A percentile compares a stretch with the other conserved stretches of the same genome.
These are phyloP conservation scores for Deilephila porcellus DNA, from an alignment of 2,888 invertebrate species.

Conservation along the genomic window DNA sequence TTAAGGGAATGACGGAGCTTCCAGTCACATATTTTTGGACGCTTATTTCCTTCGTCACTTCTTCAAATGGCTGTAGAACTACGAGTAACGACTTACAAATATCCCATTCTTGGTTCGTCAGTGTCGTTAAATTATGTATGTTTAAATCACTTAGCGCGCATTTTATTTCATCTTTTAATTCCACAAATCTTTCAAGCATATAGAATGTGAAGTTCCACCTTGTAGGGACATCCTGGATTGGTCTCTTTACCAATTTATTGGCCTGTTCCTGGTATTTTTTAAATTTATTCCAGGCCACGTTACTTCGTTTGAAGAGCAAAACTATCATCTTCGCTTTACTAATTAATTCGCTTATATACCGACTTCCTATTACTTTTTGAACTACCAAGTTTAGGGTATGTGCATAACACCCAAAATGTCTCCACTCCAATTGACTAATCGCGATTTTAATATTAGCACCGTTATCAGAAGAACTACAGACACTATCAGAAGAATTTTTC, in stretches of 20 bases:
- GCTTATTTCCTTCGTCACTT: too few species aligned
- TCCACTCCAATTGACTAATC: too few species aligned
- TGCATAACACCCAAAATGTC: too few species aligned
- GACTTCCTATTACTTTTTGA: constrained; percentile 15
- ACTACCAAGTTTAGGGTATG: constrained; percentile 17
- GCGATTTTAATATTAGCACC: constrained; percentile 33
- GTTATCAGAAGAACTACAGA: too few species aligned
- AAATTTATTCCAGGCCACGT: constrained; percentile 38
- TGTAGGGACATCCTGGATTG: constrained; percentile 39
- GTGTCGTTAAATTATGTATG: background rate
- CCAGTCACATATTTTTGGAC: too few species aligned
- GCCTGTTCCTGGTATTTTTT: constrained; percentile 36
- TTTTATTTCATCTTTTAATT: constrained; percentile 35
- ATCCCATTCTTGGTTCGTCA: constrained; percentile 32
- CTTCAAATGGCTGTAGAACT: too few species aligned
- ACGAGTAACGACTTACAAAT: constrained; percentile 10
- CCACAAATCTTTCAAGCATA: constrained; percentile 40
- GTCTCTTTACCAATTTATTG: constrained; percentile 34
- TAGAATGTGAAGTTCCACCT: constrained; percentile 42
- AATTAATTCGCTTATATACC: constrained; percentile 25
- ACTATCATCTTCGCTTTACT: constrained; percentile 41
- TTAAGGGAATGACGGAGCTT: too few species aligned
- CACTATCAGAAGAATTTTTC: constrained; percentile 29
- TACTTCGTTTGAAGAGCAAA: constrained; percentile 40
- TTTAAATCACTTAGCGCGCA: constrained; percentile 29